Base-by-base conservation (phyloP, 1,140 invertebrate species). In the Camponotus floridanus region DNA sequence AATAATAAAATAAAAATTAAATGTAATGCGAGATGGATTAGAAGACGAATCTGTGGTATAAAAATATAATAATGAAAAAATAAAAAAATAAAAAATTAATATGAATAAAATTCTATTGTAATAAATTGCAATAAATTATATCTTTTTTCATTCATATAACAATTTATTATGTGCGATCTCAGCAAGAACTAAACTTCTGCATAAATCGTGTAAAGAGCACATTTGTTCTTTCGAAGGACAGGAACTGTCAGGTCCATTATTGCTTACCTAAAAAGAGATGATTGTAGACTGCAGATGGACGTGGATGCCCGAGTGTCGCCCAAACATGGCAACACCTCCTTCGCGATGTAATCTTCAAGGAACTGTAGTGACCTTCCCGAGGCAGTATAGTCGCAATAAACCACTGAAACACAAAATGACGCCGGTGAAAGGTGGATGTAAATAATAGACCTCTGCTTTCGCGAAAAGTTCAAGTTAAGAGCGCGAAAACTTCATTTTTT, bases 281-380 rank as follows among this genome's bases (percentile, higher is more conserved):
- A 98, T 95, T 99, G 98, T 65, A 98, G 95, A 42, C 98, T 98
- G 39, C 98, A 98, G 87, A 98, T 97, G 59, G 97, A 97, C 6
- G 98, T 97, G 4, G 98, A 98, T 0, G 98, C 97, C 94, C 98
- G 97, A 5, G 97, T 98, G 85, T 98, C 98, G 36, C 98, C 98
- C 93, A 98, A 98, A 70, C 96, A 97, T 6, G 98, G 98, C 59
- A 99, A 94, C 1, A 99, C 98, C 92, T 98, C 96, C 87, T 97
- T 96, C 26, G 96, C 92, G 39, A 99, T 97, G 92, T 98, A 99
- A 90, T 98, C 98, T 94, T 99, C 98, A 76, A 99, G 97, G 95
- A 98, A 99, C 64, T 97, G 96, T 59, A 99, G 92, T 0, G 98
- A 97, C 91, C 98, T 96, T 57, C 97, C 98, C 15, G 97, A 98